Evolutionary conservation across 2,797 vertebrate species (phyloP).

Genomic region (Sardinella longiceps): DNA sequence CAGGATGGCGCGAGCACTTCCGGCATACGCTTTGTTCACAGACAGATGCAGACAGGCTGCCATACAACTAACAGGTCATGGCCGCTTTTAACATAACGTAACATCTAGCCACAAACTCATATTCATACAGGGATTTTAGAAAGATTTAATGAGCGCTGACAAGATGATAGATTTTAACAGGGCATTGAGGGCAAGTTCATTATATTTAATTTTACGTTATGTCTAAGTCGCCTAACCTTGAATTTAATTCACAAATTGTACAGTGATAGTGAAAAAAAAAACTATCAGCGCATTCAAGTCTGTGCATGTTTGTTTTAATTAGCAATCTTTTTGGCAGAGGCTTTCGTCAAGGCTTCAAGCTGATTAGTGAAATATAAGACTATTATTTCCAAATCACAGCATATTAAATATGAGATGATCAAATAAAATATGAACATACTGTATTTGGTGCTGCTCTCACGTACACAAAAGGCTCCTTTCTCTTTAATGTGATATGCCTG

Average conservation of each 20-base stretch:
- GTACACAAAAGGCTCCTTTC: background rate
- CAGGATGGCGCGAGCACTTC: background rate
- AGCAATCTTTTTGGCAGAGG: no score
- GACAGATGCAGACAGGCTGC: background rate
- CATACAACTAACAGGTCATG: background rate
- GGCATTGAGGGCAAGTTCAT: background rate
- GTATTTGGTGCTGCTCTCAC: background rate
- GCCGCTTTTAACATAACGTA: background rate
- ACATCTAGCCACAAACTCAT: background rate
- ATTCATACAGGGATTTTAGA: background rate
- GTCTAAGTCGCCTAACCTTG: background rate
- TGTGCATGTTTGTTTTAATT: no score
- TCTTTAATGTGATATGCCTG: conserved; percentile 18
- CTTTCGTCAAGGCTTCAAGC: background rate
- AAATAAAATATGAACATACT: background rate
- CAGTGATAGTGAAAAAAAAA: no score
- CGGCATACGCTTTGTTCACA: background rate
- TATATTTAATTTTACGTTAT: background rate
- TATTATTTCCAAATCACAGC: background rate
- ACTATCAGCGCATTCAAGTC: no score
- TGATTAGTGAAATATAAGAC: background rate
- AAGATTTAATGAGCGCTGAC: background rate
- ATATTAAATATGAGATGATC: background rate
- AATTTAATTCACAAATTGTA: background rate
- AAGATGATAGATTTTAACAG: no score